phyloP scores from a whole-genome alignment of 2,797 vertebrate species.

The Buceros bicornis region DNA sequence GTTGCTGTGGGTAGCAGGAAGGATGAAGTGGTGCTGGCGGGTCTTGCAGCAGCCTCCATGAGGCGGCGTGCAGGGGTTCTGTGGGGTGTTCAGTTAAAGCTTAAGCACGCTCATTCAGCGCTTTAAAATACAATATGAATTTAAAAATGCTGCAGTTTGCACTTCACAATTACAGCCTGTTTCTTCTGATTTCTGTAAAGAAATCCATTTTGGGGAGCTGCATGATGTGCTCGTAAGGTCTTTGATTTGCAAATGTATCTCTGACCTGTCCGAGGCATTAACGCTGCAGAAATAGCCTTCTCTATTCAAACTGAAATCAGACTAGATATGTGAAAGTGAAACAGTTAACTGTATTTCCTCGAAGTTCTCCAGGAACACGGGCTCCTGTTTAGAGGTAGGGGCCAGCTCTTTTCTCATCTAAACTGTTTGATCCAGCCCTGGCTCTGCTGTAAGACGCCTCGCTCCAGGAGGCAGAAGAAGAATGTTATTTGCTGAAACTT shows the following conservation, averaged over 20 bases:
- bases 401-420: neutral
- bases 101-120: neutral
- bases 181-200: neutral
- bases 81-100: neutral
- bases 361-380: neutral
- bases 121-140: neutral
- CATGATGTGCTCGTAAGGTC: neutral
- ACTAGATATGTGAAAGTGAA: neutral
- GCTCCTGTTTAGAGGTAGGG: neutral
- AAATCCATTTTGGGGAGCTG: neutral
- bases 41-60: accelerated
- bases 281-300: neutral
- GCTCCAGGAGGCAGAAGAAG: neutral
- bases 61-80: neutral
- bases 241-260: neutral
- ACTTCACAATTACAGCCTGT: neutral
- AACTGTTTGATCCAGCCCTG: neutral
- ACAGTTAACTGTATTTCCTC: neutral
- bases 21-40: neutral
- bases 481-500: neutral
- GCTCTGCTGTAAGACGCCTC: neutral
- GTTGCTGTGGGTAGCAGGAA: accelerated
- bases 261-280: neutral
- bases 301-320: neutral
- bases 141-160: neutral